These are phyloP conservation scores for Tenthredo distinguenda DNA, from an alignment of 2,888 invertebrate species.

Conservation along the genomic window DNA sequence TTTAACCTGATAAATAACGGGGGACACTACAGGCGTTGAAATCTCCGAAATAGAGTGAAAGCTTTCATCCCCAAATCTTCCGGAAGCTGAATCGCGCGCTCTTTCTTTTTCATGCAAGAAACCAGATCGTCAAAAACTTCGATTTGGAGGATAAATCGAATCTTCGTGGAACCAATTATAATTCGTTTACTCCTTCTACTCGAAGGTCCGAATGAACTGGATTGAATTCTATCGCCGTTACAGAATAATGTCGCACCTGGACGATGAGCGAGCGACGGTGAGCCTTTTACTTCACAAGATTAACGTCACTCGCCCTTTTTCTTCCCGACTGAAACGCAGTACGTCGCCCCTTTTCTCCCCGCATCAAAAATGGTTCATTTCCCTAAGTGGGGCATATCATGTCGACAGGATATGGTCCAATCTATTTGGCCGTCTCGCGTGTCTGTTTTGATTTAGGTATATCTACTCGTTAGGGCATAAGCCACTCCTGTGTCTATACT, in stretches of 20 bases:
- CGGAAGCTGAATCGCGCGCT: not conserved
- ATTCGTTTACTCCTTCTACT: not conserved
- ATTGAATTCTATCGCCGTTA: not conserved
- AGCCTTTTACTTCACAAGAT: not conserved
- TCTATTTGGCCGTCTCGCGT: conserved; percentile 51
- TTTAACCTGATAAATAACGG: conserved; percentile 17
- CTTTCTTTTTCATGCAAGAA: not conserved
- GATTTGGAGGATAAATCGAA: not conserved
- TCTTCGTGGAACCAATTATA: not conserved
- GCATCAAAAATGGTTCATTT: conserved; percentile 47
- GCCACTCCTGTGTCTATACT: conserved; percentile 43
- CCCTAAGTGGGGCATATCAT: conserved; percentile 51
- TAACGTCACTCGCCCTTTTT: conserved; percentile 19
- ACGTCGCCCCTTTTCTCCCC: not conserved
- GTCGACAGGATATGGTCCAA: conserved; percentile 54
- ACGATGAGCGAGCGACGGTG: not conserved
- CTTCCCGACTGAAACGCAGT: not conserved
- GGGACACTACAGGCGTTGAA: conserved; percentile 38
- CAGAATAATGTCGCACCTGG: not conserved
- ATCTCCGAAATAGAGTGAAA: conserved; percentile 14
- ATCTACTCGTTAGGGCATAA: conserved; percentile 15
- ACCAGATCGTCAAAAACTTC: not conserved
- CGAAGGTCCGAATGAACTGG: not conserved
- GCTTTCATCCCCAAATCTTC: not conserved
- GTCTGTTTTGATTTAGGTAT: conserved; percentile 47